Evolutionary conservation across 2,113 vertebrate species (phyloP).

Genomic region (Spea bombifrons): DNA sequence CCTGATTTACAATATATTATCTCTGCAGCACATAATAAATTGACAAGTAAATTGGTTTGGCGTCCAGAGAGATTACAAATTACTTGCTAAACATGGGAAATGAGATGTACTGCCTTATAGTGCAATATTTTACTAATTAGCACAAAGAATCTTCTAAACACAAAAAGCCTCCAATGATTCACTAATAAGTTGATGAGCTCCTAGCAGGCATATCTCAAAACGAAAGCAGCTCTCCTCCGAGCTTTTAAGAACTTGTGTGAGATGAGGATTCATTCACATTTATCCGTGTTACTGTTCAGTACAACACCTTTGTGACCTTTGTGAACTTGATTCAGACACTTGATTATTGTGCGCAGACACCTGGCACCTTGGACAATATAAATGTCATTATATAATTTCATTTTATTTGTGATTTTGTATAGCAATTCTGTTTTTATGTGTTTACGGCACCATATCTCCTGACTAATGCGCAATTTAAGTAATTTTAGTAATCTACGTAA

Average conservation of each 20-base stretch:
- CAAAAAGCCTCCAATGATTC: conserved; percentile 32
- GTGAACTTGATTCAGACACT: no score
- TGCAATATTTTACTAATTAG: conserved; percentile 42
- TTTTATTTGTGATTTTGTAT: no score
- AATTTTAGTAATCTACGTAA: no score
- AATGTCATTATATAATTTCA: no score
- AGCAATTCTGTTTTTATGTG: no score
- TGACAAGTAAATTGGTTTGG: conserved; percentile 42
- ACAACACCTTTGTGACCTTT: background rate
- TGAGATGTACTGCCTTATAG: conserved; percentile 21
- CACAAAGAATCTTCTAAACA: conserved; percentile 16
- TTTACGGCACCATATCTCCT: no score
- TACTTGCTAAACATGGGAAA: conserved; percentile 28
- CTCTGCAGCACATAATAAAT: conserved; percentile 26
- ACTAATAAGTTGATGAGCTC: conserved; percentile 20
- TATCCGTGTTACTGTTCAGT: background rate
- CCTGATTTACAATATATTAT: conserved; percentile 37
- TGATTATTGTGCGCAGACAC: no score
- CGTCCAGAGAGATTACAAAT: conserved; percentile 40
- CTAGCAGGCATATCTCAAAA: conserved; percentile 11
- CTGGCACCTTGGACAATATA: no score
- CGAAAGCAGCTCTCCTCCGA: conserved; percentile 15
- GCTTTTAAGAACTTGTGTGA: background rate
- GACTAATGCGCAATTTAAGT: no score
- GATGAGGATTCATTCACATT: background rate